Base-by-base conservation (phyloP, 2,888 invertebrate species). In the Phaonia tiefii region DNA sequence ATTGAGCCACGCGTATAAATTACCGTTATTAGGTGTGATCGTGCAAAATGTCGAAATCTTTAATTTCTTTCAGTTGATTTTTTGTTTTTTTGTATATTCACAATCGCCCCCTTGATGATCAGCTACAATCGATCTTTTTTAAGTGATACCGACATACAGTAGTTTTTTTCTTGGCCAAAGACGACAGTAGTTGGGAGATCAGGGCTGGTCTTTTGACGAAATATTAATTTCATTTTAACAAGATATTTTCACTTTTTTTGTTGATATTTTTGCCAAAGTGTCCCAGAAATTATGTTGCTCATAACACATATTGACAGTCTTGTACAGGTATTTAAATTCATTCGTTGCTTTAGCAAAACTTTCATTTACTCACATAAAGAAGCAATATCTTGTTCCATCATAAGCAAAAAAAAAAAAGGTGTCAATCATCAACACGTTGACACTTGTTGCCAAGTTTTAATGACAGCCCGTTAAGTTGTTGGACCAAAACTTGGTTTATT, bases 21-120 rank as follows among this genome's bases (percentile, higher is more conserved):
- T 88, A 89, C 89, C 89, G 89, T 89, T 89, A 89, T 89, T 89
- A 89, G 85, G 85, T 87, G 86, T 85, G 88, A 88, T 87, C 88
- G 88, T 87, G 88, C 86, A 85, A 87, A 86, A 80, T 83, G 79
- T 80, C 60, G 74, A 67, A 75, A 75, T 75, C 75, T 73, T 76
- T 58, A 42, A 44, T 49, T 37, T 58, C 42, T 11, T 31, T 46
- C 13, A 25, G 31, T 44, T 66, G n/a, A 22, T 10, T 11, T 42
- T n/a, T 7, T 25, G 49, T 25, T 58, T 11, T 54, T 54, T 37
- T 51, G 75, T 72, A 42, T 78, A 67, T 69, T 26, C 60, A 31
- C 46, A 73, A 54, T 54, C 51, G 72, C 54, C 8, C 8, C 31
- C 31, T 31, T 31, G 39, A 39, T 78, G 15, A 80, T 74, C 76